Evolutionary conservation across 2,888 invertebrate species (phyloP), one percentile per base, ranked within the genome.

Genomic region (Penaeus monodon): DNA sequence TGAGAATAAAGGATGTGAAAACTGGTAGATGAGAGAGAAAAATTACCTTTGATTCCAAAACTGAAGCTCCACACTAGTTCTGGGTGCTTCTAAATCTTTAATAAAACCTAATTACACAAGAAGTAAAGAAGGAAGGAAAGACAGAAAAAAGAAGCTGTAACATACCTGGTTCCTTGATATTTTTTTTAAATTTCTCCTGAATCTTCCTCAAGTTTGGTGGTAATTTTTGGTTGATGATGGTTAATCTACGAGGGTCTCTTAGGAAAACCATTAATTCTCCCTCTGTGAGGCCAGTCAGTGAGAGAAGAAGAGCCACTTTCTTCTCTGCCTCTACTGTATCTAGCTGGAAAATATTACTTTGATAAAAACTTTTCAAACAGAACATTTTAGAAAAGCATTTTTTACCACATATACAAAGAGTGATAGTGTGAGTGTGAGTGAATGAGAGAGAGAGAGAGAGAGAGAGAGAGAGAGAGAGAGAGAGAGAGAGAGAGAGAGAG

Each of bases 251-350:
- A 14, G 87, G 78, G 63, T 87, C 87, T 38, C 87, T 65, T 27
- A 87, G 65, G 27, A 73, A 87, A 14, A 87, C 87, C 57, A 76
- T 82, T 65, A 87, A 38, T 65, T 87, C 87, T 44, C 83, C 83
- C 73, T 87, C 87, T 65, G 87, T 77, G n/a, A 87, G 74, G 22
- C 87, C 87, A 87, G 79, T 79, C 57, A 87, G n/a, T 20, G 70
- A 79, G 29, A 87, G 29, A n/a, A 87, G 33, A 65, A 87, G 49
- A 17, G 80, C 70, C 14, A 87, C 80, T 65, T 87, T 87, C 74
- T 84, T 87, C 70, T 87, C 87, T 66, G 74, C 73, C 63, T 87
- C 87, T 20, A 87, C 66, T 66, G 14, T 44, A 64, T 70, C 87
- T 38, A 87, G n/a, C 87, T 87, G 65, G 63, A 82, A 86, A 76